phyloP scores from a whole-genome alignment of 2,113 vertebrate genomes.

The Strix aluco region DNA sequence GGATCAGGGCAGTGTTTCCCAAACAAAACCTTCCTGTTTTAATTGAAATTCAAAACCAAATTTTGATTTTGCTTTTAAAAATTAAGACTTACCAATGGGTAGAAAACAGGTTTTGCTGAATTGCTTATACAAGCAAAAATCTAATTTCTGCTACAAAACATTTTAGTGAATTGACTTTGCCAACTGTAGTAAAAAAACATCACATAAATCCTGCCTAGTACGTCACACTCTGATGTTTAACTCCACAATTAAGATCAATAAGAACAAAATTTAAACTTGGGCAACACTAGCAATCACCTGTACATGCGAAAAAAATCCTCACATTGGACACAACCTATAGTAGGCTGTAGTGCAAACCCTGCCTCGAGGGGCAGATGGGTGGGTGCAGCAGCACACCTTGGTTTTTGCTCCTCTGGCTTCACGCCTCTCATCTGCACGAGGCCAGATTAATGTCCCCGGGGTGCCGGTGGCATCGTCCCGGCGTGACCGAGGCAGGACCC shows the following conservation, averaged over 20 bases:
- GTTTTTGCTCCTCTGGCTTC: not conserved
- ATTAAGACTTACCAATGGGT: rapidly evolving
- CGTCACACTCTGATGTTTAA: not conserved
- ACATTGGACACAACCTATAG: not conserved
- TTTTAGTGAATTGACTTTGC: not conserved
- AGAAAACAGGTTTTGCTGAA: not conserved
- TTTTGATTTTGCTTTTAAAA: not conserved
- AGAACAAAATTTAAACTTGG: not conserved
- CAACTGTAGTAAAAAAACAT: not conserved
- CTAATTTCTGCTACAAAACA: not conserved
- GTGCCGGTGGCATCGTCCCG: not conserved
- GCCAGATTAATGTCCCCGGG: not conserved
- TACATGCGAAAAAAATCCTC: not conserved
- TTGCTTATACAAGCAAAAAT: not conserved
- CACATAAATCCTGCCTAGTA: not conserved
- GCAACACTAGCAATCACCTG: not conserved
- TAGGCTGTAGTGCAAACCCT: not conserved
- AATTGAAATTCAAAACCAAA: not conserved
- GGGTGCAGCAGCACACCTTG: not conserved
- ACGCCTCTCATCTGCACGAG: not conserved
- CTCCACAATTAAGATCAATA: not conserved
- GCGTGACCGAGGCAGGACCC: rapidly evolving
- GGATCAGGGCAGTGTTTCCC: not conserved
- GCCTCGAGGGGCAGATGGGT: no score
- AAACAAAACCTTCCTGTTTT: not conserved